Conservation (phyloP, 2,113 vertebrate genomes). For the Donacobius atricapilla region DNA sequence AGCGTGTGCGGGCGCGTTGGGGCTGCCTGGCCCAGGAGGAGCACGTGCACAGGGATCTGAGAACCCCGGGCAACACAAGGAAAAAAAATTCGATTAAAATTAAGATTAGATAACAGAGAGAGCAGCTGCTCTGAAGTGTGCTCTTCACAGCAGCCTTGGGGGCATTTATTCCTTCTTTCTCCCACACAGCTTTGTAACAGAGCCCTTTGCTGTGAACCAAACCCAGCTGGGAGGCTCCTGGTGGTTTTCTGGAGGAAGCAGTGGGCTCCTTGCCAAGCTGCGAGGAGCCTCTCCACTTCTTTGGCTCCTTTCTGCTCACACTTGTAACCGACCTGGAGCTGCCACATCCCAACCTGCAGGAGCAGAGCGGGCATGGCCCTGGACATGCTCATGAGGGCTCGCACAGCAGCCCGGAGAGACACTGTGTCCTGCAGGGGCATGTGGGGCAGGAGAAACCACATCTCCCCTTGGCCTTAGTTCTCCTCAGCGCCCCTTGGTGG, state of each 20-base stretch:
- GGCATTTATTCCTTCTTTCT: conserved; percentile 23
- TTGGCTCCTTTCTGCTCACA: accelerated
- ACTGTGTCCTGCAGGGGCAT: accelerated
- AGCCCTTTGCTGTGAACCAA: neutral
- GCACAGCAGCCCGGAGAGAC: accelerated
- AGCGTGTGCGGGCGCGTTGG: neutral
- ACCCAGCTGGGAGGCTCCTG: neutral
- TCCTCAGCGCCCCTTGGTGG: neutral
- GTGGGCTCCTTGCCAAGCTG: neutral
- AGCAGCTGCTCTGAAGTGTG: conserved; percentile 43
- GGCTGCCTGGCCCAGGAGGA: neutral
- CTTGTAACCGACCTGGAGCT: neutral
- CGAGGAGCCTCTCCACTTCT: neutral
- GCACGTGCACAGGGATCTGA: neutral
- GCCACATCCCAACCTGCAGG: accelerated
- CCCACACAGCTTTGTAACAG: conserved; percentile 9
- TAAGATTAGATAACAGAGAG: conserved; percentile 35
- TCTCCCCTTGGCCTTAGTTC: neutral
- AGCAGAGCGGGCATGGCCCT: no score
- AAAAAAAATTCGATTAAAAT: neutral
- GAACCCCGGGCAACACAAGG: neutral
- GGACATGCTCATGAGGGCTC: accelerated
- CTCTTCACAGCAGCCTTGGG: neutral
- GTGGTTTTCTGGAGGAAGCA: neutral
- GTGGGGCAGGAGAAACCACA: neutral